Conservation (phyloP, 1,140 invertebrate species). For the Drosophila parvula region DNA sequence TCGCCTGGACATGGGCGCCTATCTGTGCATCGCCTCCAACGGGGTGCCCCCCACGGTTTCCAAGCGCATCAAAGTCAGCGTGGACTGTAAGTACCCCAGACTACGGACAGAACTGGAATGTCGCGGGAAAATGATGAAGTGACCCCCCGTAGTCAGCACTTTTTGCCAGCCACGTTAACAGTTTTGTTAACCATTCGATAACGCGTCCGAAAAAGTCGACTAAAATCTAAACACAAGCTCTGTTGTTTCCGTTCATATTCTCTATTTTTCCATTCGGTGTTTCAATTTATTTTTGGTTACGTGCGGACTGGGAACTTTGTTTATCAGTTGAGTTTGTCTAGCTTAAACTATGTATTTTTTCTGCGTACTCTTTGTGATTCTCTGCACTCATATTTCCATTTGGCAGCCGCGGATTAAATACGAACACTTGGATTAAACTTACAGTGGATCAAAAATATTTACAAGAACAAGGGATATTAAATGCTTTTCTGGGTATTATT, state of each 20-base stretch:
- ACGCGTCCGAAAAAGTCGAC: slow-evolving; percentile 15
- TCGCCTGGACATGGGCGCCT: slow-evolving; percentile 94
- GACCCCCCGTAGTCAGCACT: slow-evolving; percentile 20
- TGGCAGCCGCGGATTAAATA: slow-evolving; percentile 62
- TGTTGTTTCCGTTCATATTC: slow-evolving; percentile 22
- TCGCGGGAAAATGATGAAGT: slow-evolving; percentile 38
- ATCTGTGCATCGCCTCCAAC: slow-evolving; percentile 91
- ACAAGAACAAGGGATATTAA: no score
- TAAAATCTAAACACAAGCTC: slow-evolving; percentile 34
- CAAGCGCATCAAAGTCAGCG: slow-evolving; percentile 96
- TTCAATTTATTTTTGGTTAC: slow-evolving; percentile 66
- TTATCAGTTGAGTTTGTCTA: slow-evolving; percentile 14
- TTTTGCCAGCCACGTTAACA: slow-evolving; percentile 32
- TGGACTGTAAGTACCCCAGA: slow-evolving; percentile 92
- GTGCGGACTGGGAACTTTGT: slow-evolving; percentile 38
- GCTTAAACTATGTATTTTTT: slow-evolving; percentile 14
- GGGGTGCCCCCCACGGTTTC: slow-evolving; percentile 92
- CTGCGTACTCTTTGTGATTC: slow-evolving; percentile 5
- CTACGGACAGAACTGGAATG: slow-evolving; percentile 1
- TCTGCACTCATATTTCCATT: slow-evolving; percentile 69
- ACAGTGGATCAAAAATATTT: slow-evolving; percentile 2
- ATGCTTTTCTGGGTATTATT: no score
- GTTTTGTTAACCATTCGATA: slow-evolving; percentile 25
- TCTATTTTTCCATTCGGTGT: slow-evolving; percentile 20
- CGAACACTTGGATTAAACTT: slow-evolving; percentile 18